phyloP scores from a whole-genome alignment of 2,113 vertebrate species.

The Hemibagrus wyckioides region DNA sequence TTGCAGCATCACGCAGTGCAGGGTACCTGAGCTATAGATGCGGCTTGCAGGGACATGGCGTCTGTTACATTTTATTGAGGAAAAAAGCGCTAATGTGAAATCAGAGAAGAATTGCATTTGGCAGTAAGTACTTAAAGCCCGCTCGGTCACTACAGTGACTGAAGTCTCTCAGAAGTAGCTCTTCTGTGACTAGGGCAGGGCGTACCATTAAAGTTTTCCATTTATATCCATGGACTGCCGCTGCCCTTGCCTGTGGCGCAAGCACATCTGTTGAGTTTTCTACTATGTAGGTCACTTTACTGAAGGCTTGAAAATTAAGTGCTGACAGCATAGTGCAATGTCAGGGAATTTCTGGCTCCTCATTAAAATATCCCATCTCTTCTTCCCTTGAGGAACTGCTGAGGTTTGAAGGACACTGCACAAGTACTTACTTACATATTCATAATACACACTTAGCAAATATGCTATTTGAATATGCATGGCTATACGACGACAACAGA shows the following conservation, averaged over 20 bases:
- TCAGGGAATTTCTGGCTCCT: conserved; percentile 39
- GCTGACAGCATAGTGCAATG: conserved; percentile 38
- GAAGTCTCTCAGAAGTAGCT: background rate
- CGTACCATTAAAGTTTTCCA: background rate
- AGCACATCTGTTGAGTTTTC: conserved; percentile 65
- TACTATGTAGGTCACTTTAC: conserved; percentile 60
- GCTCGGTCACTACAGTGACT: background rate
- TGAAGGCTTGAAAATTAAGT: conserved; percentile 44
- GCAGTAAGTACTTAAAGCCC: background rate
- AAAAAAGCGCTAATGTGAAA: background rate
- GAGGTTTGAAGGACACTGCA: conserved; percentile 34
- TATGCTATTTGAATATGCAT: background rate
- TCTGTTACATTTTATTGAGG: background rate
- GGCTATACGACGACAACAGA: background rate
- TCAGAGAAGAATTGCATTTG: background rate
- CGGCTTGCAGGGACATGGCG: background rate
- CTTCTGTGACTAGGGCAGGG: background rate
- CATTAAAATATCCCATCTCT: conserved; percentile 21
- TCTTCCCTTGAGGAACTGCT: conserved; percentile 29
- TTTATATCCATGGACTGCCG: conserved; percentile 47
- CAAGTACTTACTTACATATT: conserved; percentile 26
- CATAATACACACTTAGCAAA: background rate
- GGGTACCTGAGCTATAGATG: background rate
- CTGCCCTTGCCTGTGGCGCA: conserved; percentile 61
- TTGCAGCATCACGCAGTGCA: background rate